phyloP scores from a whole-genome alignment of 2,113 vertebrate genomes.

The Diphyllodes magnificus region DNA sequence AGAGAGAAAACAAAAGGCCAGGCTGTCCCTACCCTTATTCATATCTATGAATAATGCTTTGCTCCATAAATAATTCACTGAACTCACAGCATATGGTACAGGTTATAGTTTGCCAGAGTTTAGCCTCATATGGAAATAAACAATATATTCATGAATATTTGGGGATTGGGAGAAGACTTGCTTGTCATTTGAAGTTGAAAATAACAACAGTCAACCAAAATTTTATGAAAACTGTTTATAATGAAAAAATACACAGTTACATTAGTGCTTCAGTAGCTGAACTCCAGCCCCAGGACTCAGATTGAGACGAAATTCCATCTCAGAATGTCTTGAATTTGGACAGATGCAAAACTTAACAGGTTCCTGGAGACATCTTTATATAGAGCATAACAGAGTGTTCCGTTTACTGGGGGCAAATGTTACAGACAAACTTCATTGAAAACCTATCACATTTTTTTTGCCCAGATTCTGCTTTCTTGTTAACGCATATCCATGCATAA shows the following conservation, averaged over 20 bases:
- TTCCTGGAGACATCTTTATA: neutral
- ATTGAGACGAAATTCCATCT: neutral
- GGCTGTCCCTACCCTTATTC: neutral
- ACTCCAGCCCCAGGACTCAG: neutral
- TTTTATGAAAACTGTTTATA: neutral
- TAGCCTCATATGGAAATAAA: neutral
- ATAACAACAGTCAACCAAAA: neutral
- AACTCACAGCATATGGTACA: neutral
- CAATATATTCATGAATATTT: neutral
- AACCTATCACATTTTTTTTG: neutral
- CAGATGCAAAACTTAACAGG: neutral
- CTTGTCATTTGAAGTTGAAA: neutral
- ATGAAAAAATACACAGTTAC: neutral
- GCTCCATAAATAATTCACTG: neutral
- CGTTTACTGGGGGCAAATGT: neutral
- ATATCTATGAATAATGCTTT: neutral
- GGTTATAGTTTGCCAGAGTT: neutral
- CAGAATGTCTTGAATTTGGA: neutral
- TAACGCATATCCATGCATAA: neutral
- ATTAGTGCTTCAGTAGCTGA: neutral
- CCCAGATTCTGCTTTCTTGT: neutral
- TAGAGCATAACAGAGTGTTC: neutral
- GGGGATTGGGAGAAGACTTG: neutral
- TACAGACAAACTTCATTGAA: neutral
- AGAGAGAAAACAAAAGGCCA: neutral